Base-by-base conservation (phyloP, 2,113 vertebrate species). In the Actenoides lindsayi region DNA sequence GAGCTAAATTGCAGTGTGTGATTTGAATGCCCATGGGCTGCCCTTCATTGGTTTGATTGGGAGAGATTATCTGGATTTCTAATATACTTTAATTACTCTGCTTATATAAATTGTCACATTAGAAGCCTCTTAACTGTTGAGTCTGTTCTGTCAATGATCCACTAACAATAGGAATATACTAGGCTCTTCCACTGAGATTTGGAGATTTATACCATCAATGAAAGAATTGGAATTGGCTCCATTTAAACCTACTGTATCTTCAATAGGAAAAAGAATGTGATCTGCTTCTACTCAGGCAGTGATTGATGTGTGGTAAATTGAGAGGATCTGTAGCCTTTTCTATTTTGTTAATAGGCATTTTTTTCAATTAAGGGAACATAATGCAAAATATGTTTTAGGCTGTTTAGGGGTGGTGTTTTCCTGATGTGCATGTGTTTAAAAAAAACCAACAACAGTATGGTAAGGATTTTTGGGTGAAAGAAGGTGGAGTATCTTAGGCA, bases 31-130 rank as follows among this genome's bases (percentile, higher is more conserved):
- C 75, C 67, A 73, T 90, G 82, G 85, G 90, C 82, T 87, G 65
- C 78, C 70, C 71, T 95, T 94, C 60, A 35, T 62, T 79, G 56
- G 75, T 84, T 86, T 96, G 93, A 90, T 42, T 95, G 90, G 82
- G 76, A 67, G 71, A 94, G 70, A 86, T 96, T 91, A 90, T 88
- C 90, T 97, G 87, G 85, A 59, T 96, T 96, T 96, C 83, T 93
- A 93, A 94, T 94, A 90, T 87, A 86, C 54, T 83, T 96, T 95
- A 96, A 96, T 96, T 96, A 88, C 75, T 90, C 71, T 59, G 75
- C 54, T 94, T 96, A 54, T 94, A 93, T 95, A 96, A 96, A 91
- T 90, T 82, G 75, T 95, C 87, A 67, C 67, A 92, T 95, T 95
- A 96, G 84, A 86, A 83, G 78, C 79, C 83, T 89, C 94, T 94